Conservation (phyloP, 1,140 invertebrate genomes). For the Conus betulinus region DNA sequence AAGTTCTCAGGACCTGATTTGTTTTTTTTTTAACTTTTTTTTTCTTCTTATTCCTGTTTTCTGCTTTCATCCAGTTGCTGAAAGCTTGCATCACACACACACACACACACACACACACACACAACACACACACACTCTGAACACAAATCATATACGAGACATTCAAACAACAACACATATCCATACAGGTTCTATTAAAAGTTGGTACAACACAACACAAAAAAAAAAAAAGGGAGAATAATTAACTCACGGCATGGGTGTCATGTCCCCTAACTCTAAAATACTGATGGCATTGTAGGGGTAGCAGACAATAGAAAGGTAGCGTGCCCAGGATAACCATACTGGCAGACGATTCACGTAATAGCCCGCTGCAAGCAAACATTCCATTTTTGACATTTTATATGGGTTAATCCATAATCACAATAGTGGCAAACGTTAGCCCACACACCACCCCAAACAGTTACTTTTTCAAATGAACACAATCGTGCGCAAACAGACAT, state of each 20-base stretch:
- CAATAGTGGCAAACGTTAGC: too few relatives aligned
- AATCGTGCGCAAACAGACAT: too few relatives aligned
- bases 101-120: background rate
- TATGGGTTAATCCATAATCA: too few relatives aligned
- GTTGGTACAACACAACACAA: too few relatives aligned
- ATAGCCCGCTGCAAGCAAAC: constrained; percentile 78
- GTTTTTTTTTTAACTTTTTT: too few relatives aligned
- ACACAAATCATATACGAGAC: background rate
- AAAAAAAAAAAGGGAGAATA: background rate
- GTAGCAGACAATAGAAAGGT: constrained; percentile 86
- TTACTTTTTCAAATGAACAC: too few relatives aligned
- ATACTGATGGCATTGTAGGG: constrained; percentile 92
- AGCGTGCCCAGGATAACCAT: constrained; percentile 86
- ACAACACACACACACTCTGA: background rate
- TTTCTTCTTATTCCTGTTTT: too few relatives aligned
- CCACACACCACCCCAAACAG: too few relatives aligned
- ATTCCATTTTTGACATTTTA: too few relatives aligned
- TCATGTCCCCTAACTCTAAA: constrained; percentile 85
- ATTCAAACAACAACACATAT: background rate
- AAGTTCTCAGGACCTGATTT: too few relatives aligned
- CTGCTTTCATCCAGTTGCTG: too few relatives aligned
- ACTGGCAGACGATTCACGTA: constrained; percentile 85
- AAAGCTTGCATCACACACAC: too few relatives aligned
- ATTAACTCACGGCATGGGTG: constrained; percentile 81
- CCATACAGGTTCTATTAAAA: background rate